Evolutionary conservation across 2,888 invertebrate genomes (phyloP).

Genomic region (Hypselothyrea guttata): DNA sequence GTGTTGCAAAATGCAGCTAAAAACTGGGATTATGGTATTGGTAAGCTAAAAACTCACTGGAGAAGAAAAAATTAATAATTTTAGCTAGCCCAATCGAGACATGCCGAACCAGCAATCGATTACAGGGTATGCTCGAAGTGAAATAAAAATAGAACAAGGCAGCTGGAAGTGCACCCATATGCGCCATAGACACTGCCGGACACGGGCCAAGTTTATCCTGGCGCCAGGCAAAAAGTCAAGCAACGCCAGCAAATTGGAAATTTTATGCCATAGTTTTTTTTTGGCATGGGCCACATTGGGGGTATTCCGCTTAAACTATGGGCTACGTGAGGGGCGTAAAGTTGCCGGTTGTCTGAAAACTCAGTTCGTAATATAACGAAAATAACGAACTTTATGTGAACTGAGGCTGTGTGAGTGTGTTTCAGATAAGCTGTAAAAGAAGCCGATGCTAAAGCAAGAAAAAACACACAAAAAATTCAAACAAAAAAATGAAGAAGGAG

Average conservation of each 20-base stretch:
- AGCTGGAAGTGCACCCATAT: constrained; percentile 43
- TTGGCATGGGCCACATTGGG: not conserved
- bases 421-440: constrained; percentile 47
- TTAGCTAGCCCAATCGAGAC: too few relatives aligned
- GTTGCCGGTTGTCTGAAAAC: not conserved
- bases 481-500: not conserved
- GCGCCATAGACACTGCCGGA: constrained; percentile 44
- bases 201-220: constrained; percentile 62
- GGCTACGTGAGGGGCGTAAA: constrained; percentile 55
- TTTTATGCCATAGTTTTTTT: constrained; percentile 72
- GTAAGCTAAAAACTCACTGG: too few relatives aligned
- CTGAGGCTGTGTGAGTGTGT: constrained; percentile 11
- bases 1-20: too few relatives aligned
- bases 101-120: not conserved
- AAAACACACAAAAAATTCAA: too few relatives aligned
- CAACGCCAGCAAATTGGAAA: constrained; percentile 71
- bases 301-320: constrained; percentile 51
- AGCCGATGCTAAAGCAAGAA: constrained; percentile 51
- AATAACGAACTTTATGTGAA: constrained; percentile 58
- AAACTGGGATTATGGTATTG: too few relatives aligned
- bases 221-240: constrained; percentile 62
- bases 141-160: not conserved
- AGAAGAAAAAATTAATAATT: too few relatives aligned
- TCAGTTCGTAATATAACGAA: constrained; percentile 52
- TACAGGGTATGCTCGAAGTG: not conserved